phyloP scores from a whole-genome alignment of 1,140 invertebrate species.

The Pseudomyrmex cubaensis region DNA sequence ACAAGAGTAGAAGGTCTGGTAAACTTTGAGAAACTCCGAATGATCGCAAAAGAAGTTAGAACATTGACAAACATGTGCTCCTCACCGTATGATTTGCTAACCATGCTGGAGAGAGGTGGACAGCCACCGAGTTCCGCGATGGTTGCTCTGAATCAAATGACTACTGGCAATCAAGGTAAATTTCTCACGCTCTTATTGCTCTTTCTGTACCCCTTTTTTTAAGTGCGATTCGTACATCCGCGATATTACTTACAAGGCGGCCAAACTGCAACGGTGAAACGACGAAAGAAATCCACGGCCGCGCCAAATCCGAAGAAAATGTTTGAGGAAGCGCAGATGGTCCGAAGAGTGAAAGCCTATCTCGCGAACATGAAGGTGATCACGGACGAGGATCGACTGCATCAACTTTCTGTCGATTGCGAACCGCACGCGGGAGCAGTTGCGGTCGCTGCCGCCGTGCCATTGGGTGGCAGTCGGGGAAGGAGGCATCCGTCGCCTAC shows the following conservation, averaged over 20 bases:
- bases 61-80: conserved; percentile 98
- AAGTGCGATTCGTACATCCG: neutral
- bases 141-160: conserved; percentile 95
- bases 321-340: conserved; percentile 99
- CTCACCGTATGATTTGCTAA: conserved; percentile 94
- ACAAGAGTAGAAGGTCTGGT: conserved; percentile 96
- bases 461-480: conserved; percentile 84
- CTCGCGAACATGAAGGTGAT: conserved; percentile 96
- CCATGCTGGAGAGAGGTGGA: conserved; percentile 93
- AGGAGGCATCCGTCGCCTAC: conserved; percentile 94
- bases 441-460: conserved; percentile 85
- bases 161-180: conserved; percentile 87
- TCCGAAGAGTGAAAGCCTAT: conserved; percentile 97
- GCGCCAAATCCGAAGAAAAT: conserved; percentile 98
- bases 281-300: conserved; percentile 95
- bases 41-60: conserved; percentile 99
- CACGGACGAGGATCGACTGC: conserved; percentile 95
- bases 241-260: conserved; percentile 73
- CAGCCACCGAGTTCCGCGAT: conserved; percentile 95
- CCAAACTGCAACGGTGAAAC: conserved; percentile 92
- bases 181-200: conserved; percentile 6
- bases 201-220: neutral
- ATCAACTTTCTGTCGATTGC: conserved; percentile 95
- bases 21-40: conserved; percentile 99
- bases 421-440: conserved; percentile 90